These are phyloP conservation scores for Drosophila elegans DNA, from an alignment of 1,140 invertebrate species.

Conservation along the genomic window DNA sequence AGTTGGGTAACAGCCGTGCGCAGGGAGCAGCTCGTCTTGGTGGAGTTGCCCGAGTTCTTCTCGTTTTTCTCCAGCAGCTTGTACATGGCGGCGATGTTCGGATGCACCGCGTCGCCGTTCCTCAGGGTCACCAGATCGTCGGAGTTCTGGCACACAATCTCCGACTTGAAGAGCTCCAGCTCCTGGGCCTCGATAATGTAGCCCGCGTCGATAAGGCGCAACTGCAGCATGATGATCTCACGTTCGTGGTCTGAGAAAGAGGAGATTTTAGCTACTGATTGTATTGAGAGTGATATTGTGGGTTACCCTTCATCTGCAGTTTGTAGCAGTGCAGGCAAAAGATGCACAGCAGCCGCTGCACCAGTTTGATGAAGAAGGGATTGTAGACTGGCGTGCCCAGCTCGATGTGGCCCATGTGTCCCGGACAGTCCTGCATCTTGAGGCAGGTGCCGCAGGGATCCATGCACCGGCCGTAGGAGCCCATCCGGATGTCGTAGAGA, in stretches of 20 bases:
- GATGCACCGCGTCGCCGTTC: conserved; percentile 72
- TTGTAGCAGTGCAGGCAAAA: conserved; percentile 90
- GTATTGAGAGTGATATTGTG: fast-evolving
- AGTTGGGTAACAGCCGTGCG: conserved; percentile 87
- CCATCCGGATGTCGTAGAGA: conserved; percentile 93
- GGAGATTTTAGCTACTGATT: not conserved
- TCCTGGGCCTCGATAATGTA: conserved; percentile 90
- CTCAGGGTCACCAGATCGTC: conserved; percentile 68
- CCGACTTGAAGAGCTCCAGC: conserved; percentile 86
- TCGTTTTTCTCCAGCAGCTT: conserved; percentile 61
- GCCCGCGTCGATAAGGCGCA: conserved; percentile 91
- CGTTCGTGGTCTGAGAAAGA: conserved; percentile 86
- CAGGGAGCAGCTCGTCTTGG: conserved; percentile 88
- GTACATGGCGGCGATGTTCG: conserved; percentile 63
- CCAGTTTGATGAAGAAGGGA: conserved; percentile 93
- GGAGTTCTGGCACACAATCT: conserved; percentile 76
- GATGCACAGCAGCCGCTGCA: conserved; percentile 89
- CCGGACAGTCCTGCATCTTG: conserved; percentile 90
- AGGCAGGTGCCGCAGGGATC: conserved; percentile 94
- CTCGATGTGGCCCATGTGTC: conserved; percentile 98
- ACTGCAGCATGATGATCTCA: conserved; percentile 89
- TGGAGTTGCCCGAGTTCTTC: conserved; percentile 57
- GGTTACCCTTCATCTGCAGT: conserved; percentile 89
- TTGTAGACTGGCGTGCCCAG: conserved; percentile 96
- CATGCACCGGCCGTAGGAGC: conserved; percentile 87